Conservation (phyloP, 2,113 vertebrate genomes). For the Cheirogaleus medius region DNA sequence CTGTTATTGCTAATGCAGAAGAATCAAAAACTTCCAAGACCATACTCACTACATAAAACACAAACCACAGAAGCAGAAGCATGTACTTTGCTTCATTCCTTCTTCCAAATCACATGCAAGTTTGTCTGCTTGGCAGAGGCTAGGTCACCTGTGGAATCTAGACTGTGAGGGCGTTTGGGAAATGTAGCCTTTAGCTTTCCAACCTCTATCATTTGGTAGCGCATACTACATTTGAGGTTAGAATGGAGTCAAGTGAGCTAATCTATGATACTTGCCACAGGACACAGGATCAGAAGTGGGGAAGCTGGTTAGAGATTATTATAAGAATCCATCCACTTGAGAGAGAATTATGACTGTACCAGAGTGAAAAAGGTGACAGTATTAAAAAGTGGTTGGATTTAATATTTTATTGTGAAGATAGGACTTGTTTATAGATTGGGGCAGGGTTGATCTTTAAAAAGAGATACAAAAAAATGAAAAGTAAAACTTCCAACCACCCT, state of each 20-base stretch:
- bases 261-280: not conserved
- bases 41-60: not conserved
- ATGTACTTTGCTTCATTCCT: not conserved
- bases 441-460: not conserved
- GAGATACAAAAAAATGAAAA: not conserved
- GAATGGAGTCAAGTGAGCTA: slow-evolving; percentile 2
- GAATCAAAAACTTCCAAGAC: not conserved
- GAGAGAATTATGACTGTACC: not conserved
- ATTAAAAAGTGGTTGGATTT: not conserved
- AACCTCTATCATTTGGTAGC: not conserved
- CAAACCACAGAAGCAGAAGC: not conserved
- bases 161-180: not conserved
- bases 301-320: slow-evolving; percentile 14
- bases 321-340: not conserved
- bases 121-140: not conserved
- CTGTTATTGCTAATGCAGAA: not conserved
- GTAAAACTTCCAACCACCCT: not conserved
- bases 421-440: slow-evolving; percentile 13
- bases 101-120: not conserved
- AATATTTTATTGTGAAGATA: slow-evolving; percentile 16
- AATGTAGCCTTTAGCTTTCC: not conserved
- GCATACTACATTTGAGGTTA: not conserved
- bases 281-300: not conserved
- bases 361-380: not conserved
- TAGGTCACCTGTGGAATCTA: not conserved